Conservation (phyloP, 2,888 invertebrate genomes). For the Ferrisia virgata region DNA sequence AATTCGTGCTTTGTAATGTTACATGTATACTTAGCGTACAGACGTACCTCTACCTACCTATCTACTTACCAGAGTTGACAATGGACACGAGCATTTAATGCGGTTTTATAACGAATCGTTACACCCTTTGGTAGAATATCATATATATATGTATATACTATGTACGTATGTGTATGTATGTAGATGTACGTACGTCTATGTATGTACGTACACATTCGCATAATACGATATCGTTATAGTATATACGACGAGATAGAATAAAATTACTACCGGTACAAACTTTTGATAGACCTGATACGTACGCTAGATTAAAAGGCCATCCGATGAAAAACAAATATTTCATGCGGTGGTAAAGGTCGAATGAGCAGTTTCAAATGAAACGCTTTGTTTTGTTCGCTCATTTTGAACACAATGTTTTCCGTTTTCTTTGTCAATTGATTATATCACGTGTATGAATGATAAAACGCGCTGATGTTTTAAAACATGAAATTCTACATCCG, state of each 20-base stretch:
- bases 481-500: conserved; percentile 23
- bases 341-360: conserved; percentile 13
- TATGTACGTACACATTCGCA: not conserved
- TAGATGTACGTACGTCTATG: too few species aligned
- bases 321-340: conserved; percentile 30
- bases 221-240: not conserved
- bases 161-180: too few species aligned
- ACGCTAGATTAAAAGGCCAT: conserved; percentile 33
- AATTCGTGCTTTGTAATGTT: not conserved
- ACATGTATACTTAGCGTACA: too few species aligned
- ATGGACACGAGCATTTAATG: not conserved
- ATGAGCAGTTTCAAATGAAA: conserved; percentile 9
- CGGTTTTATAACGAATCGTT: conserved; percentile 26
- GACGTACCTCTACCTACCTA: not conserved
- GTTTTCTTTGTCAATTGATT: conserved; percentile 30
- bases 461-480: not conserved
- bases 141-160: too few species aligned
- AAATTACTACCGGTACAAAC: not conserved
- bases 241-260: not conserved
- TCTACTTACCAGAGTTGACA: not conserved
- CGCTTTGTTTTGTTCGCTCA: not conserved
- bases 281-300: conserved; percentile 24
- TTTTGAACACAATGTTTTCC: not conserved
- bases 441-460: not conserved
- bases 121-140: not conserved